Percentiles rank a stretch among this genome's conserved stretches.
Conservation (phyloP, 2,797 vertebrate genomes). For the Sebastes nivosus region DNA sequence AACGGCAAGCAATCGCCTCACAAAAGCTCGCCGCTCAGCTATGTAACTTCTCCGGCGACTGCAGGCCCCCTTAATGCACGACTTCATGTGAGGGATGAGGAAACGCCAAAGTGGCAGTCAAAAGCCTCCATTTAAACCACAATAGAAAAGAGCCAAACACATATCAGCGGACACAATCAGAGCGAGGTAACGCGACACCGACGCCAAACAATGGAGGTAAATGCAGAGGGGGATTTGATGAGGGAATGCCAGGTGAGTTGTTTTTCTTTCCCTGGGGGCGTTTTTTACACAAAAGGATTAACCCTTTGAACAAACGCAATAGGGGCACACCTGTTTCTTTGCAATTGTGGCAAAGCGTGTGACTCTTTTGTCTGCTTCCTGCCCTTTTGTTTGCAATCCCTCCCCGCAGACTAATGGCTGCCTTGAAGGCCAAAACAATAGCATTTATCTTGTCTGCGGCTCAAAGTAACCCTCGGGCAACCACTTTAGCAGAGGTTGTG, state of each 20-base stretch:
- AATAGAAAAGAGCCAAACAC: conserved; percentile 60
- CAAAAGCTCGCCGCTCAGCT: conserved; percentile 60
- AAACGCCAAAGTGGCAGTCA: conserved; percentile 51
- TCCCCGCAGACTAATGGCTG: conserved; percentile 67
- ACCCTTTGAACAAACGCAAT: conserved; percentile 47
- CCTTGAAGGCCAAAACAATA: conserved; percentile 72
- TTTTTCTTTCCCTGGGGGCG: neutral
- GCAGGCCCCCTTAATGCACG: neutral
- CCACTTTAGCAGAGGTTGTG: conserved; percentile 49
- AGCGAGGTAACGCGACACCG: conserved; percentile 52
- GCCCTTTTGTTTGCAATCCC: conserved; percentile 61
- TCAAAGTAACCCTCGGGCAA: conserved; percentile 54
- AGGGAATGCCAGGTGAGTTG: conserved; percentile 53
- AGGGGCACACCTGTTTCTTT: conserved; percentile 60
- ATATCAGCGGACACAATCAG: conserved; percentile 53
- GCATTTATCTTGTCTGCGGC: conserved; percentile 72
- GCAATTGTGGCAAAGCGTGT: conserved; percentile 29
- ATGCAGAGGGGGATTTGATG: conserved; percentile 30
- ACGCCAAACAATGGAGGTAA: conserved; percentile 53
- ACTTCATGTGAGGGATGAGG: conserved; percentile 61
- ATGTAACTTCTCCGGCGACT: conserved; percentile 31
- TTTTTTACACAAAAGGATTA: conserved; percentile 13
- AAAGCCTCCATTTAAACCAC: conserved; percentile 51
- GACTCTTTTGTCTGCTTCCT: conserved; percentile 55
- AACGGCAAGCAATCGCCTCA: conserved; percentile 52